These are phyloP conservation scores for Phytoseiulus persimilis DNA, from an alignment of 2,888 invertebrate genomes.

Conservation along the genomic window DNA sequence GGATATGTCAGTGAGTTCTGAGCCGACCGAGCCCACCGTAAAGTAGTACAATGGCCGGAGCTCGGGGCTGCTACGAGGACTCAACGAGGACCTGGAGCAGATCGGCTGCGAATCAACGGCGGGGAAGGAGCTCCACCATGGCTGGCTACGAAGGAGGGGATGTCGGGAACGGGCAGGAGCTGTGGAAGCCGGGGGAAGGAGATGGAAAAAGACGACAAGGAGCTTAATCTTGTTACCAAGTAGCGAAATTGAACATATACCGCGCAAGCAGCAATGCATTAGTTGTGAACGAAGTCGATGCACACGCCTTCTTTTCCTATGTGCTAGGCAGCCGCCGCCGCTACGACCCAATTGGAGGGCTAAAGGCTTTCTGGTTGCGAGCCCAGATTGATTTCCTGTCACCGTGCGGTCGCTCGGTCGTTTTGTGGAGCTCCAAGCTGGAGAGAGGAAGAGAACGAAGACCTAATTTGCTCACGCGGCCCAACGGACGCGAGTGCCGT, in stretches of 20 bases:
- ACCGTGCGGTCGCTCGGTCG: not conserved
- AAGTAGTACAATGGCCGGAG: no score
- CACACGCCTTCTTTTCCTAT: not conserved
- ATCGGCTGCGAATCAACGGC: not conserved
- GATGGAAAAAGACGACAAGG: not conserved
- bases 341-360: not conserved
- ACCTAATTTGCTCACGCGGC: not conserved
- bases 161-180: not conserved
- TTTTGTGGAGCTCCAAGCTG: not conserved
- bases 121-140: not conserved
- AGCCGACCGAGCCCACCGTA: no score
- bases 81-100: not conserved
- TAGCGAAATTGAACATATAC: constrained; percentile 5
- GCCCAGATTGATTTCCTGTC: not conserved
- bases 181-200: not conserved
- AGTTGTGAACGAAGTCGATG: not conserved
- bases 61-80: no score
- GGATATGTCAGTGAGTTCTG: no score
- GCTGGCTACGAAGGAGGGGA: not conserved
- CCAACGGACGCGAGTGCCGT: not conserved
- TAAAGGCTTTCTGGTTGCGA: not conserved
- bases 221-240: not conserved
- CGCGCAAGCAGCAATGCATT: not conserved
- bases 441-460: not conserved
- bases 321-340: not conserved